phyloP scores from a whole-genome alignment of 1,140 invertebrate species.

The Ctenoplectra terminalis region DNA sequence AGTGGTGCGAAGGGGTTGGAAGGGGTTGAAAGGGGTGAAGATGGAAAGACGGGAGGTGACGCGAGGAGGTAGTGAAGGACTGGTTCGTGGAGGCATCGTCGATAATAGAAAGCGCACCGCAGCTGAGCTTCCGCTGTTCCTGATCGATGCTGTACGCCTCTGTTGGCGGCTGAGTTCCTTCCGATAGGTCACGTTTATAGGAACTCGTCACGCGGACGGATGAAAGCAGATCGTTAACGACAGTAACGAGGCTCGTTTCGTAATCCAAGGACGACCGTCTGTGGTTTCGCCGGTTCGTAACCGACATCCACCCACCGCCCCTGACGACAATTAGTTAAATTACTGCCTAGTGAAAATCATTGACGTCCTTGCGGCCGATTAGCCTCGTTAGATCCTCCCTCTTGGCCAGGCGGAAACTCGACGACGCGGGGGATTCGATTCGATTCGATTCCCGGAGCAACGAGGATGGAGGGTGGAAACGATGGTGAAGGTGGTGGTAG shows the following conservation, averaged over 20 bases:
- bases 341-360: slow-evolving; percentile 52
- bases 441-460: not conserved
- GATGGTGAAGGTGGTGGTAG: not conserved
- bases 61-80: not conserved
- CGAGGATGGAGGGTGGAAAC: not conserved
- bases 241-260: slow-evolving; percentile 55
- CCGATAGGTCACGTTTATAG: slow-evolving; percentile 61
- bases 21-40: not conserved
- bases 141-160: slow-evolving; percentile 41
- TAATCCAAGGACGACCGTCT: slow-evolving; percentile 46
- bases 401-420: not conserved
- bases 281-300: slow-evolving; percentile 50
- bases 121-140: slow-evolving; percentile 46
- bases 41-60: no score
- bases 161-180: slow-evolving; percentile 46
- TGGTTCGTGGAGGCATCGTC: slow-evolving; percentile 61
- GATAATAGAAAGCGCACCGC: slow-evolving; percentile 75
- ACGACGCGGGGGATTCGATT: not conserved
- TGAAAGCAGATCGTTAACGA: slow-evolving; percentile 66
- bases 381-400: slow-evolving; percentile 37
- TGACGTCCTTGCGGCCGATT: slow-evolving; percentile 48
- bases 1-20: not conserved
- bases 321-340: slow-evolving; percentile 52
- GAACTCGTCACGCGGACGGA: slow-evolving; percentile 54
- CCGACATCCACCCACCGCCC: slow-evolving; percentile 33